A percentile compares a stretch with the other conserved stretches of the same genome.
Conservation (phyloP, 2,797 vertebrate genomes). For the Calcarius lapponicus region DNA sequence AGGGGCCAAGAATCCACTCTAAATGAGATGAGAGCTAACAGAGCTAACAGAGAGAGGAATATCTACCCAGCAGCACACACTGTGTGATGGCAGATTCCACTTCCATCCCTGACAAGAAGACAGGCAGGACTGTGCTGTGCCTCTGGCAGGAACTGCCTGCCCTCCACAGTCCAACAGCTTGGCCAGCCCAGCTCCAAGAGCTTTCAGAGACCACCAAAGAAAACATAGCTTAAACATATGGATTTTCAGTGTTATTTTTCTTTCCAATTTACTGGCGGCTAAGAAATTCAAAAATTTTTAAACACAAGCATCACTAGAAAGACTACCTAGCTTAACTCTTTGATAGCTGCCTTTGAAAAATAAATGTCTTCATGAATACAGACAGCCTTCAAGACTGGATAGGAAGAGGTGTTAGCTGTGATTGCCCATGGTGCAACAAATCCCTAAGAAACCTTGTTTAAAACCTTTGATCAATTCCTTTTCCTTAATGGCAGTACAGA, state of each 20-base stretch:
- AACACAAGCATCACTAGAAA: background rate
- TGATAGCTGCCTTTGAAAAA: background rate
- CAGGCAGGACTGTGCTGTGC: background rate
- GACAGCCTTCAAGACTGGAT: background rate
- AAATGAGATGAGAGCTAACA: rapidly evolving
- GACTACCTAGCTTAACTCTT: background rate
- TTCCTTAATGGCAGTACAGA: background rate
- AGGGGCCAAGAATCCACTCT: background rate
- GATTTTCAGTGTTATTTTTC: background rate
- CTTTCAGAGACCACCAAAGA: background rate
- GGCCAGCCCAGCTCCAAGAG: background rate
- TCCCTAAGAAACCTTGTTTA: conserved; percentile 17
- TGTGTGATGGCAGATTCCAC: background rate
- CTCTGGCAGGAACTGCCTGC: too few species aligned
- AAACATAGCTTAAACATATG: background rate
- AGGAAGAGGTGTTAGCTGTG: background rate
- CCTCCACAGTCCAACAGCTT: background rate
- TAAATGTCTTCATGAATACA: background rate
- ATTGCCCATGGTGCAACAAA: background rate
- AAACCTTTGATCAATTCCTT: conserved; percentile 44
- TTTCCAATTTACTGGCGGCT: background rate
- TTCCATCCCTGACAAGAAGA: background rate
- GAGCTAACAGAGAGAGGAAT: background rate
- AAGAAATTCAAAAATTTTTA: background rate
- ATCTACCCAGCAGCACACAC: background rate